Evolutionary conservation across 2,888 invertebrate species (phyloP), one percentile per base, ranked within the genome.

Genomic region (Baronia brevicornis): DNA sequence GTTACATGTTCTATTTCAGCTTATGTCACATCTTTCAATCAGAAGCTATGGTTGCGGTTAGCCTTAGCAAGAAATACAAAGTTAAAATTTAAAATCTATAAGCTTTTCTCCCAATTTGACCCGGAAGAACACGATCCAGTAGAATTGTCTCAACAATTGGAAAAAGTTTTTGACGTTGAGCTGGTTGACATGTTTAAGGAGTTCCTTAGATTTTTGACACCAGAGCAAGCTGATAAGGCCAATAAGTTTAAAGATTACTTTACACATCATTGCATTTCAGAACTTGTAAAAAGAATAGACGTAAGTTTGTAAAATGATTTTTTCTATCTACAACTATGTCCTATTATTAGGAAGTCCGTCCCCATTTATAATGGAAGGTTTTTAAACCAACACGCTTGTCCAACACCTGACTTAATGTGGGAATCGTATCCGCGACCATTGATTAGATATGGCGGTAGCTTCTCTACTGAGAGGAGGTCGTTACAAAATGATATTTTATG

Each of bases 221-320:
- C 74, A 0, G 65, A 66, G 3, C 84, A 84, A 28, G 82, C 72
- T 0, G 75, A 74, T 1, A 41, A 41, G 2, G 24, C 71, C 1
- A 54, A 60, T 0, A 50, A 39, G 1, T 84, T 70, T 43, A 55
- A 51, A 28, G 74, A 74, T 25, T 77, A 80, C 37, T 79, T 84
- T 24, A 41, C 59, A 1, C 54, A 65, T 8, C 61, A 57, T 9
- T 68, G 67, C 37, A 40, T 64, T 3, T 41, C 46, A 2, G 57
- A 51, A 18, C 43, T 84, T n/a, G 44, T 73, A 21, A 51, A 46
- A 37, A 72, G 53, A 46, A 45, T 79, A 43, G 62, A 72, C 44
- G 78, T 78, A 30, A 54, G 54, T 5, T 8, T 33, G 14, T 0
- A 7, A n/a, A 17, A 27, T 20, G 3, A 36, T 37, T 32, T 32